Conservation (phyloP, 2,113 vertebrate genomes). For the Hiodon tergisus region DNA sequence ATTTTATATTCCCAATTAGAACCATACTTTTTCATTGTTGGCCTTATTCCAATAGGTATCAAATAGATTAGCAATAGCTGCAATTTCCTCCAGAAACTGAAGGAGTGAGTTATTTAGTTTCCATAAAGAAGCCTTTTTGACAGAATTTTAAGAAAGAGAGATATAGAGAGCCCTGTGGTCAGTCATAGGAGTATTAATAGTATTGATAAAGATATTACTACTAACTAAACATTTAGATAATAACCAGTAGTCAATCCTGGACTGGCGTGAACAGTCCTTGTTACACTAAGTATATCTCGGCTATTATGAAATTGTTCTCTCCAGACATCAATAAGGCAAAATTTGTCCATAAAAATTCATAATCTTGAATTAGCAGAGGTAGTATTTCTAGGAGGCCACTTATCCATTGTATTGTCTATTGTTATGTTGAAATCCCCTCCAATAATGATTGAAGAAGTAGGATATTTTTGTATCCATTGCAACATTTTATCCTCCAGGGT, state of each 20-base stretch:
- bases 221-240: neutral
- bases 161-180: neutral
- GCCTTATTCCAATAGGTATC: neutral
- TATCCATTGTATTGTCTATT: neutral
- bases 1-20: slow-evolving; percentile 13
- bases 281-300: neutral
- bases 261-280: slow-evolving; percentile 1
- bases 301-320: neutral
- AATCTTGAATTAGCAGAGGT: neutral
- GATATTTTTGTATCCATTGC: neutral
- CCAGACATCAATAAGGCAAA: slow-evolving; percentile 9
- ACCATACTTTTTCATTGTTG: slow-evolving; percentile 4
- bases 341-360: neutral
- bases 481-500: slow-evolving; percentile 5
- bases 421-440: slow-evolving; percentile 10
- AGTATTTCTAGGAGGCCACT: neutral
- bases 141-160: neutral
- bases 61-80: neutral
- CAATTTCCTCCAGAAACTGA: neutral
- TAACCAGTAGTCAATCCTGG: slow-evolving; percentile 6
- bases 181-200: neutral
- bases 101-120: slow-evolving; percentile 16
- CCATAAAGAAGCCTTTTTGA: slow-evolving; percentile 4
- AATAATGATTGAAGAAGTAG: slow-evolving; percentile 6
- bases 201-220: slow-evolving; percentile 6